These are phyloP conservation scores for Ochropleura plecta DNA, from an alignment of 2,888 invertebrate species.

Conservation along the genomic window DNA sequence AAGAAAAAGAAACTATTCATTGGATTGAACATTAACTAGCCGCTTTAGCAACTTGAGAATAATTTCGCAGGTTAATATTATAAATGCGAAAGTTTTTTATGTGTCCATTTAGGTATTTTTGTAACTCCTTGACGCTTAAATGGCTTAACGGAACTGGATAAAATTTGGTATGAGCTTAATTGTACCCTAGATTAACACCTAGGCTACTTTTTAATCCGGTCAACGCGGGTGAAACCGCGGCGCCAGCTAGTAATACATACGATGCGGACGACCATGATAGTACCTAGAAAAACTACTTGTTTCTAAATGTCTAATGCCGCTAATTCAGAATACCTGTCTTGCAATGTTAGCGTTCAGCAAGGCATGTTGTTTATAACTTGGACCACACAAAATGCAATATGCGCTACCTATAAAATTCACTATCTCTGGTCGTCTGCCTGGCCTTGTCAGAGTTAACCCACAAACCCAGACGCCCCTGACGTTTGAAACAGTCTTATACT, in stretches of 20 bases:
- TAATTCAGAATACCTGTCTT: background rate
- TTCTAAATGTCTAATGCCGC: background rate
- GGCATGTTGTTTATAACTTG: background rate
- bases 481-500: slow-evolving; percentile 36
- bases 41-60: background rate
- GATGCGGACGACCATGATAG: background rate
- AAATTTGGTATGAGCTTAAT: too few species aligned
- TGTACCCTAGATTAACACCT: too few species aligned
- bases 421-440: slow-evolving; percentile 58
- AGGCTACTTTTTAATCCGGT: too few species aligned
- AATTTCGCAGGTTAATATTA: background rate
- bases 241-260: too few species aligned
- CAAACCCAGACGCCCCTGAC: slow-evolving; percentile 65
- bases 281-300: background rate
- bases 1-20: background rate
- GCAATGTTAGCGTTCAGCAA: background rate
- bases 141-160: too few species aligned
- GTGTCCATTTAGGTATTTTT: too few species aligned
- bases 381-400: background rate
- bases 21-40: background rate
- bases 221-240: too few species aligned
- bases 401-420: slow-evolving; percentile 25
- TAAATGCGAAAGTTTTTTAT: too few species aligned
- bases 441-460: slow-evolving; percentile 74
- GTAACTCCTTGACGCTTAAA: too few species aligned